Base-by-base conservation (phyloP, 2,797 vertebrate genomes). In the Strix occidentalis region DNA sequence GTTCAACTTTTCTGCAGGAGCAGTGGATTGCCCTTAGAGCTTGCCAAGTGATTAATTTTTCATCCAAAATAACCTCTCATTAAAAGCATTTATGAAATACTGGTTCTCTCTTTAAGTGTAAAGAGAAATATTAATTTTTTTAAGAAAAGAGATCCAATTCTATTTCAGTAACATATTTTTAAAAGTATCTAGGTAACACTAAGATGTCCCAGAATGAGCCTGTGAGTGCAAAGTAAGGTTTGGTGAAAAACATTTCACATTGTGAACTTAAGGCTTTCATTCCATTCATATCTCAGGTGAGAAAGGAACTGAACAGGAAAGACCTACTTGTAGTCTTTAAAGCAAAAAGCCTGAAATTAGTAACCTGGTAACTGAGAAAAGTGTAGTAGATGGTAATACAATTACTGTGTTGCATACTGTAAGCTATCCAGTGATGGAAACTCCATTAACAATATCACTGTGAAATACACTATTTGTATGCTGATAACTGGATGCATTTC, bases 401-500 rank as follows among this genome's bases (percentile, higher is more conserved):
- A 46, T 53, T 21, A 15, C 37, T 70, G 8, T 46, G 60, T 39
- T 89, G 41, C 39, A 25, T 76, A 51, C 13, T 39, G 35, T 53
- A 60, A 43, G 20, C 39, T 88, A 9, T 53, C 18, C 64, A 31
- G 1, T 26, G 16, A 13, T 20, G 45, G 24, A 71, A 95, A 66
- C 16, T 61, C 60, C 35, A n/a, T 61, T 90, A 63, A 35, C 16
- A 85, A 1, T 41, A 43, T 39, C 8, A 16, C 31, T 31, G 17
- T 84, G 56, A 94, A 87, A 68, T 63, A 54, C 4, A 15, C 10
- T 69, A 14, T 85, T 92, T 72, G 61, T 88, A 45, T 80, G 75
- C 87, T 96, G 95, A 71, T 95, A 90, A 94, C 78, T 94, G 84
- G 84, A 85, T 91, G 54, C 81, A 77, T 95, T 95, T 95, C 79